Percentiles rank a stretch among this genome's conserved stretches.
Evolutionary conservation across 2,113 vertebrate species (phyloP).

Genomic region (Empidonax traillii): DNA sequence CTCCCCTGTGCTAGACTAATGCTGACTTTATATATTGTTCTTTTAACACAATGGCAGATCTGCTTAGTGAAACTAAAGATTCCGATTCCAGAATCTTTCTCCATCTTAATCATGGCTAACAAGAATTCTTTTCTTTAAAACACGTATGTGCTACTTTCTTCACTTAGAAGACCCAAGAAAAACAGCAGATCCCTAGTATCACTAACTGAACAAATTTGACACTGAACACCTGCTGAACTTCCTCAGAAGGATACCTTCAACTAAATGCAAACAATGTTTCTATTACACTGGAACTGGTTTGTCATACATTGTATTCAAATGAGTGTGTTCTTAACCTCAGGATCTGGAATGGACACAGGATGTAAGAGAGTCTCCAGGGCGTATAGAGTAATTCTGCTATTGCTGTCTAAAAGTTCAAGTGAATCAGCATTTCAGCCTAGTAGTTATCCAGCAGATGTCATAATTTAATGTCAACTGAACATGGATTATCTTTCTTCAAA

Average conservation of each 20-base stretch:
- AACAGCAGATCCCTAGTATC: not conserved
- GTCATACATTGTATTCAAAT: conserved; percentile 9
- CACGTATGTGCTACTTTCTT: not conserved
- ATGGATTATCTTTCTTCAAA: not conserved
- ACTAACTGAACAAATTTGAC: not conserved
- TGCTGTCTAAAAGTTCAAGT: not conserved
- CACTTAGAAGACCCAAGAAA: not conserved
- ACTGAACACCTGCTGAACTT: not conserved
- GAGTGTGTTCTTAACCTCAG: not conserved
- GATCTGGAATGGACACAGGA: not conserved
- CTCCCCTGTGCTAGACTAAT: not conserved
- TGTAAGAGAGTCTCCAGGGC: not conserved
- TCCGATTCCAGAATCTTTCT: not conserved
- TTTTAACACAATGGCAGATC: not conserved
- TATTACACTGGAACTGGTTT: conserved; percentile 7
- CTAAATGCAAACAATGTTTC: not conserved
- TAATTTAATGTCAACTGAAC: not conserved
- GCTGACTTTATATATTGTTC: not conserved
- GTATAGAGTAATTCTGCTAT: not conserved
- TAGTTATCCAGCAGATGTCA: not conserved
- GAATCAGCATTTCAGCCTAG: not conserved
- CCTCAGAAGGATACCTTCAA: not conserved
- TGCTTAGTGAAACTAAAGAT: not conserved
- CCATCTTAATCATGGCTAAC: not conserved
- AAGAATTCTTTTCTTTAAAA: not conserved